Base-by-base conservation (phyloP, 1,140 invertebrate species). In the Popillia japonica region DNA sequence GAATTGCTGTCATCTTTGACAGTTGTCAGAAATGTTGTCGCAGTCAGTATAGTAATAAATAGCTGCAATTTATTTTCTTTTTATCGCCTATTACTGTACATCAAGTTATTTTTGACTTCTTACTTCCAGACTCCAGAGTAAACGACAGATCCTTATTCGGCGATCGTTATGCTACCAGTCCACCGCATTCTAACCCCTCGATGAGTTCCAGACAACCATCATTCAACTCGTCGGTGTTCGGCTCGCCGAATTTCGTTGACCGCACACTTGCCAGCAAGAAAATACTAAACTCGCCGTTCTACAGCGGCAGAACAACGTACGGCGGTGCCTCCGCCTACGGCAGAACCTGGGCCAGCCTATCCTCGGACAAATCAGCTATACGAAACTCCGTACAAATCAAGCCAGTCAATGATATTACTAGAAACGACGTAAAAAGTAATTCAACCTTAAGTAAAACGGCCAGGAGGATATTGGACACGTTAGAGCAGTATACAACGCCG, bases 231-330 rank as follows among this genome's bases (percentile, higher is more conserved):
- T 92, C 89, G 34, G 83, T 87, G 41, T 86, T 86, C 76, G 84
- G 83, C n/a, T 84, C 86, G 6, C 80, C 84, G 11, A 82, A 80
- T 80, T 85, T 87, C 77, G 81, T 85, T 41, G 83, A 85, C 82
- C 82, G 84, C 44, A 86, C 86, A 14, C 55, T 86, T 4, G 80
- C 83, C 17, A 85, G 83, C 3, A 83, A 85, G 79, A 83, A 83
- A 44, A 85, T 88, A 64, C 81, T 90, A 48, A 88, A 88, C 72
- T 93, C 95, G 10, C 92, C 95, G 41, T 96, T 96, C 86, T 96
- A 96, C 85, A 89, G 89, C 80, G 94, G 94, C n/a, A 90, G 90
- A 80, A 96, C 93, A 2, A 92, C 90, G 61, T 96, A 93, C 87
- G 95, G 95, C 34, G 95, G 95, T 64, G 91, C 93, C 44, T 90